phyloP scores from a whole-genome alignment of 2,113 vertebrate species.

The Genyomyrus donnyi region DNA sequence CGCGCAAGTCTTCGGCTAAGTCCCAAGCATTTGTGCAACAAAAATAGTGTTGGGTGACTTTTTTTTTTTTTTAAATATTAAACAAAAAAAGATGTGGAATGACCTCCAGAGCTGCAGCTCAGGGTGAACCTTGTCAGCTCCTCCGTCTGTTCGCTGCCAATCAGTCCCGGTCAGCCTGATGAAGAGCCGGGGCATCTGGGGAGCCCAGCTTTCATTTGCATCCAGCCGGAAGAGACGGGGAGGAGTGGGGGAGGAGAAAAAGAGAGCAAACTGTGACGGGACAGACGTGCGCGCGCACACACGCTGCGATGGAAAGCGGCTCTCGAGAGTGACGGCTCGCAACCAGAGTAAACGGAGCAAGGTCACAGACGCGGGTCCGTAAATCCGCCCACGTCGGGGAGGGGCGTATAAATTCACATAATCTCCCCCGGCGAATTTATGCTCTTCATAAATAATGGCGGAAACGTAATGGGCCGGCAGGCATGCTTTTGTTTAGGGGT shows the following conservation, averaged over 20 bases:
- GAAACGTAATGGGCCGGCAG: not conserved
- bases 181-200: not conserved
- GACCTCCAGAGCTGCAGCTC: not conserved
- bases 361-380: slow-evolving; percentile 24
- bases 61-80: not conserved
- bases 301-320: not conserved
- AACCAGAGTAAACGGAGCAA: slow-evolving; percentile 21
- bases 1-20: not conserved
- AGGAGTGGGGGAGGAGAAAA: not conserved
- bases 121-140: not conserved
- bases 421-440: slow-evolving; percentile 3
- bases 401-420: slow-evolving; percentile 5
- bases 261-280: not conserved
- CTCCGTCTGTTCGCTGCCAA: not conserved
- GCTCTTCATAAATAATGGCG: slow-evolving; percentile 1
- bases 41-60: not conserved
- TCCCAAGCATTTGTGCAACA: not conserved
- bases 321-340: not conserved
- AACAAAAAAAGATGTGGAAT: not conserved
- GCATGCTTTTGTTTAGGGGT: not conserved
- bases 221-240: not conserved
- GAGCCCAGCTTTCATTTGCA: not conserved
- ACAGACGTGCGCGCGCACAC: not conserved
- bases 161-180: not conserved
- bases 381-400: not conserved